Percentiles rank a stretch among this genome's conserved stretches.
Evolutionary conservation across 2,113 vertebrate species (phyloP).

Genomic region (Saguinus midas): DNA sequence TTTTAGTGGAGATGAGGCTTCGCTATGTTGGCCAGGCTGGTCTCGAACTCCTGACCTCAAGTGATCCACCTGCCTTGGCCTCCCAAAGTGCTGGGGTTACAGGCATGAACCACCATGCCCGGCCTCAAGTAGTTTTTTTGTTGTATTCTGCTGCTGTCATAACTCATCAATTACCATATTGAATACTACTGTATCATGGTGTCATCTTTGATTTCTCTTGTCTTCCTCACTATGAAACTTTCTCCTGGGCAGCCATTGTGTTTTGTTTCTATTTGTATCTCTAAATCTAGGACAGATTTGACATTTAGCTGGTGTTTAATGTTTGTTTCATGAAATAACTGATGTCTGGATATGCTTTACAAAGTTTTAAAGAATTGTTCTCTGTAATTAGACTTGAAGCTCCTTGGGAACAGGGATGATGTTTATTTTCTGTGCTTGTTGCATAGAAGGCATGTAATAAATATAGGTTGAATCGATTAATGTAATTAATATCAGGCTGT

Average conservation of each 20-base stretch:
- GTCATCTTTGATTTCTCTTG: background rate
- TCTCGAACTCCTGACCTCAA: no score
- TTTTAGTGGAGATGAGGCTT: no score
- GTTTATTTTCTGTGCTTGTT: conserved; percentile 1
- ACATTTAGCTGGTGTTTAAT: background rate
- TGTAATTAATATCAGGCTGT: conserved; percentile 54
- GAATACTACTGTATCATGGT: background rate
- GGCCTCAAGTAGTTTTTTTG: background rate
- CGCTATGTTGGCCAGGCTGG: no score
- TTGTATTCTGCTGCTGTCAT: background rate
- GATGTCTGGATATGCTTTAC: conserved; percentile 45
- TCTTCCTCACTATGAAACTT: conserved; percentile 28
- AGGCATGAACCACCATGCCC: no score
- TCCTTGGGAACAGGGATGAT: conserved; percentile 3
- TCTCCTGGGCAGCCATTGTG: background rate
- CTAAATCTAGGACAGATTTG: conserved; percentile 6
- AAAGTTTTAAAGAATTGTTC: conserved; percentile 12
- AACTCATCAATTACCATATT: conserved; percentile 5
- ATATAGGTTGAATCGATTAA: conserved; percentile 46
- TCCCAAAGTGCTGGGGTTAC: no score
- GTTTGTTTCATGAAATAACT: conserved; percentile 42
- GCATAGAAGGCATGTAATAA: conserved; percentile 41
- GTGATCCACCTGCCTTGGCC: no score
- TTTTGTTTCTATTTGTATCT: background rate
- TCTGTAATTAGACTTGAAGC: conserved; percentile 49